Conservation (phyloP, 2,888 invertebrate species). For the Heterodera filipjevi region DNA sequence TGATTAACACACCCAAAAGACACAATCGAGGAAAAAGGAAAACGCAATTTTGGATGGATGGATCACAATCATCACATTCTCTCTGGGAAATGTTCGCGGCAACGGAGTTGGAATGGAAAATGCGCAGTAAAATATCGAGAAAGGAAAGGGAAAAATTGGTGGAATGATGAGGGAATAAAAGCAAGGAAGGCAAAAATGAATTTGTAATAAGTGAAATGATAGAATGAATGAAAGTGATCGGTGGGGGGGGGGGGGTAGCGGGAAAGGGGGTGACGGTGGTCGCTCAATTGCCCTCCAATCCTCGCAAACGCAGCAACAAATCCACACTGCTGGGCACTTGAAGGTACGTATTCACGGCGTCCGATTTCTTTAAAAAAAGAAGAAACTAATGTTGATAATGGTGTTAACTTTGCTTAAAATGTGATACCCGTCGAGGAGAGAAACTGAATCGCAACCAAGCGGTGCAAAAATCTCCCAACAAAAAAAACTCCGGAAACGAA, state of each 20-base stretch:
- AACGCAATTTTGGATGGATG: not conserved
- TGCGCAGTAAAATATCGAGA: not conserved
- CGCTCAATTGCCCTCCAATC: not conserved
- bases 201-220: constrained; percentile 17
- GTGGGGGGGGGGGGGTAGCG: too few relatives aligned
- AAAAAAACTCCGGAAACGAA: too few relatives aligned
- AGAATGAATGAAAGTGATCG: too few relatives aligned
- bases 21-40: too few relatives aligned
- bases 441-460: too few relatives aligned
- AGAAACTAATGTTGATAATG: too few relatives aligned
- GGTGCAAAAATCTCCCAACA: too few relatives aligned
- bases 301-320: constrained; percentile 17
- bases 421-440: too few relatives aligned
- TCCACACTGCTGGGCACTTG: constrained; percentile 14
- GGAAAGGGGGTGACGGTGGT: too few relatives aligned
- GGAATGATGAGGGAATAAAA: not conserved
- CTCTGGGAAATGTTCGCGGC: not conserved
- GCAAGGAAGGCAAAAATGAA: not conserved
- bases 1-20: too few relatives aligned
- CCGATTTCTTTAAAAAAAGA: not conserved
- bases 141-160: not conserved
- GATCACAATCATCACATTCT: not conserved
- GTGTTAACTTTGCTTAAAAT: too few relatives aligned
- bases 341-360: not conserved
- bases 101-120: not conserved